Evolutionary conservation across 1,140 invertebrate genomes (phyloP), one percentile per base, ranked within the genome.

Genomic region (Anagrus nilaparvatae): DNA sequence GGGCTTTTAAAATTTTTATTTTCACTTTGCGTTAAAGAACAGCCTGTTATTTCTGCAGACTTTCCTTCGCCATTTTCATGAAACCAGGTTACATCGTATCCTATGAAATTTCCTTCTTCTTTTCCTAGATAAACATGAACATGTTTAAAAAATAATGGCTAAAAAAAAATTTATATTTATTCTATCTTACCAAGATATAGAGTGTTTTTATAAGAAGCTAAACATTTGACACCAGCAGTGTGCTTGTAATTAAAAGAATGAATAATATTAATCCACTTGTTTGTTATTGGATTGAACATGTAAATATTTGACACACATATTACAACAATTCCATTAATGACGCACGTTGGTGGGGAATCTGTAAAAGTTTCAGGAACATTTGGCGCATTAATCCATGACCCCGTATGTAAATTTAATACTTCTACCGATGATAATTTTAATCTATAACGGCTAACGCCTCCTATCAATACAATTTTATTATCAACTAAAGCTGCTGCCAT

Each of bases 321-420:
- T 4, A 50, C 29, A 8, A 55, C 38, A 13, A 48, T 42, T 4
- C 41, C 40, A 19, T 51, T 28, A 5, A 49, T 43, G 1, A 55
- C 53, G 13, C 50, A 55, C 2, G 47, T 45, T 1, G 53, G 27
- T 9, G 53, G 53, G 8, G 47, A 40, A 28, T 49, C 43, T 1
- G 53, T 50, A 21, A 55, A 55, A 10, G 40, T 42, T 40, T 55
- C 48, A 5, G 51, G 49, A 12, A 53, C 38, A n/a, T 51, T 40
- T 4, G 40, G 36, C 4, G 44, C 45, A 23, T 46, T 44, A 0
- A 44, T 46, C 53, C 53, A 55, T 8, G 21, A 12, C 1, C 46
- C 50, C 33, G 33, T 40, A 13, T 44, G 13, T 18, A 48, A 32
- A 34, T 55, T 38, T 2, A 53, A 33, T 7, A 53, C 45, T 23